Conservation (phyloP, 2,888 invertebrate species). For the Chironomus tentans region DNA sequence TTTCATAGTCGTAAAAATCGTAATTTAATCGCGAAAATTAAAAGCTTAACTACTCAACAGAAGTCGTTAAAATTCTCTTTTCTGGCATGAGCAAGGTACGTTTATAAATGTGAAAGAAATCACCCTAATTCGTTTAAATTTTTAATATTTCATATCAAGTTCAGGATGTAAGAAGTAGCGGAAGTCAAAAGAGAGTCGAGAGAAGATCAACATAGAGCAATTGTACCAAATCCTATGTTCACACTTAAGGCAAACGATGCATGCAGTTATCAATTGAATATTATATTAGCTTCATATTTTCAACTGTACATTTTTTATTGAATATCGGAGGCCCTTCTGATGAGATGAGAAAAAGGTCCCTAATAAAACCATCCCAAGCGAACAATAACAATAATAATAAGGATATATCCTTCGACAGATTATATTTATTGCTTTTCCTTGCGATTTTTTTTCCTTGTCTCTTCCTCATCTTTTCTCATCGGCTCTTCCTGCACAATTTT, state of each 20-base stretch:
- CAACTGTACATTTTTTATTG: neutral
- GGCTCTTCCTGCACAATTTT: conserved; percentile 4
- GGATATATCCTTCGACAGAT: conserved; percentile 21
- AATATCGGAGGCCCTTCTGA: neutral
- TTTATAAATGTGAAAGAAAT: neutral
- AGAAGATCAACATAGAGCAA: neutral
- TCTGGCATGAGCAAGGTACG: neutral
- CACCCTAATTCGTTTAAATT: neutral
- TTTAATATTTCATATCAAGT: neutral
- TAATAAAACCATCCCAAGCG: conserved; percentile 26
- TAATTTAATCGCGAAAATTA: conserved; percentile 9
- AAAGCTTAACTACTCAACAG: conserved; percentile 13
- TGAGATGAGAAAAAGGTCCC: neutral
- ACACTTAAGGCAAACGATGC: neutral
- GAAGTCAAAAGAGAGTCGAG: neutral
- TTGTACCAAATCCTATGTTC: neutral
- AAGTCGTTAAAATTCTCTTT: neutral
- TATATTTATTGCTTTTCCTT: conserved; percentile 22
- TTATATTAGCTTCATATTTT: neutral
- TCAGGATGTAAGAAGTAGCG: neutral
- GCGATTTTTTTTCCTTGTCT: neutral
- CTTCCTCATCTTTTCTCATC: neutral
- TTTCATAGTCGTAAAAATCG: neutral
- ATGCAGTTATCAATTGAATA: conserved; percentile 24
- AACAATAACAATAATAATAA: conserved; percentile 22